Conservation (phyloP, 2,888 invertebrate species). For the Catocala nupta region DNA sequence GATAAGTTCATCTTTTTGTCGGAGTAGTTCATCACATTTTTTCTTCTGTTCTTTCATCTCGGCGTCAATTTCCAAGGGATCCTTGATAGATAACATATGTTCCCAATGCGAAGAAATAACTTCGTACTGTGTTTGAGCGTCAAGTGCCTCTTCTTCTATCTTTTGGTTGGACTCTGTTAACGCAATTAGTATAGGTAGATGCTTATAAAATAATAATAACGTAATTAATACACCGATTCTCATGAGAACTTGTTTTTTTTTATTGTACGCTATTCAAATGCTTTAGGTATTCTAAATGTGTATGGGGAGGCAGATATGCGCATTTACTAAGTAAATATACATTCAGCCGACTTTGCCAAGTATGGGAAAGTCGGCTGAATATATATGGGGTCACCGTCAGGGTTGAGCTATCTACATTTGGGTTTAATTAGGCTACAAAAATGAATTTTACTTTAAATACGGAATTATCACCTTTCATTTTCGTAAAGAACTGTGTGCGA, state of each 20-base stretch:
- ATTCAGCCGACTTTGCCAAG: too few relatives aligned
- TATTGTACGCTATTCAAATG: too few relatives aligned
- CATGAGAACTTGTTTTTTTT: too few relatives aligned
- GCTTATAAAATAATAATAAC: too few relatives aligned
- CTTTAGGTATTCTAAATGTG: too few relatives aligned
- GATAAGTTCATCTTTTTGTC: constrained; percentile 91
- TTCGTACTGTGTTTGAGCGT: constrained; percentile 89
- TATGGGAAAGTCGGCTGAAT: too few relatives aligned
- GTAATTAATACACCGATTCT: too few relatives aligned
- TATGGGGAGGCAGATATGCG: too few relatives aligned
- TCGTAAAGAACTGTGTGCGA: constrained; percentile 73
- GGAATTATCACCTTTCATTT: constrained; percentile 70
- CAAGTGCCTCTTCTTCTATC: constrained; percentile 90
- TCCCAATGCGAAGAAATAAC: constrained; percentile 91
- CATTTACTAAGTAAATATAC: too few relatives aligned
- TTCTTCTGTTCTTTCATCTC: constrained; percentile 90
- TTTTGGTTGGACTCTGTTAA: constrained; percentile 81
- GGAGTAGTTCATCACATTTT: constrained; percentile 89
- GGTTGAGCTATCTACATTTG: too few relatives aligned
- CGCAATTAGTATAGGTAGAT: neutral
- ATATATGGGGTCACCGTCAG: too few relatives aligned
- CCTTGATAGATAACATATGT: constrained; percentile 88
- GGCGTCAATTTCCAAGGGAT: constrained; percentile 92
- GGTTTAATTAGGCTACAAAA: too few relatives aligned
- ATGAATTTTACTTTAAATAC: neutral